These are phyloP conservation scores for Microdon myrmicae DNA, from an alignment of 2,888 invertebrate genomes.

Conservation along the genomic window DNA sequence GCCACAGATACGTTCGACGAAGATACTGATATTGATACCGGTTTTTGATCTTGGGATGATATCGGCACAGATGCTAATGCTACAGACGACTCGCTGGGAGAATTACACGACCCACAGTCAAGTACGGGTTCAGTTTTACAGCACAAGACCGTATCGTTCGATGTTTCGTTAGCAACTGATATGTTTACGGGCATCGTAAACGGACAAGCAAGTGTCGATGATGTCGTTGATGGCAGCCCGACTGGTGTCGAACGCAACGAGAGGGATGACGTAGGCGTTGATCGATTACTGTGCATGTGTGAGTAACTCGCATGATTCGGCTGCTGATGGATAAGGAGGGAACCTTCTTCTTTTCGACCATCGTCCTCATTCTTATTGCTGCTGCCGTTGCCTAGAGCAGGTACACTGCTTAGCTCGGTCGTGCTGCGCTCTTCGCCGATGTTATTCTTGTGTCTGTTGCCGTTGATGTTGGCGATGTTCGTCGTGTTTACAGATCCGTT, in stretches of 20 bases:
- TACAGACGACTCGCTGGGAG: slow-evolving; percentile 4
- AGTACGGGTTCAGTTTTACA: slow-evolving; percentile 42
- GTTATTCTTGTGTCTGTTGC: not conserved
- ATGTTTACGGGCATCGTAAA: slow-evolving; percentile 59
- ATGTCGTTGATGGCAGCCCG: slow-evolving; percentile 36
- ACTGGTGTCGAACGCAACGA: slow-evolving; percentile 55
- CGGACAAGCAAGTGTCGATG: slow-evolving; percentile 59
- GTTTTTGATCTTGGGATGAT: too few relatives aligned
- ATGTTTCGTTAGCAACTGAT: slow-evolving; percentile 65
- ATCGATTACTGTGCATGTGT: slow-evolving; percentile 50
- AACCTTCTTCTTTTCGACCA: too few relatives aligned
- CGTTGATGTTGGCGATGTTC: slow-evolving; percentile 16
- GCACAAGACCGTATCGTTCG: slow-evolving; percentile 62
- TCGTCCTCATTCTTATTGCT: not conserved
- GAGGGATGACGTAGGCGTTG: slow-evolving; percentile 58
- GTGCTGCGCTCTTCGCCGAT: too few relatives aligned
- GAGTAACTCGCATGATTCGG: slow-evolving; percentile 37
- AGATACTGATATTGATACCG: slow-evolving; percentile 23
- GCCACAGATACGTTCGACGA: slow-evolving; percentile 30
- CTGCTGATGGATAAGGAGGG: slow-evolving; percentile 17
- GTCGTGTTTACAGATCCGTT: too few relatives aligned
- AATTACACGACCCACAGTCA: slow-evolving; percentile 29
- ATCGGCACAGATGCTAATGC: slow-evolving; percentile 6
- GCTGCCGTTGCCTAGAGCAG: slow-evolving; percentile 3
- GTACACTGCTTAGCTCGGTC: slow-evolving; percentile 16